Evolutionary conservation across 2,797 vertebrate genomes (phyloP).

Genomic region (Brotogeris chrysoptera): DNA sequence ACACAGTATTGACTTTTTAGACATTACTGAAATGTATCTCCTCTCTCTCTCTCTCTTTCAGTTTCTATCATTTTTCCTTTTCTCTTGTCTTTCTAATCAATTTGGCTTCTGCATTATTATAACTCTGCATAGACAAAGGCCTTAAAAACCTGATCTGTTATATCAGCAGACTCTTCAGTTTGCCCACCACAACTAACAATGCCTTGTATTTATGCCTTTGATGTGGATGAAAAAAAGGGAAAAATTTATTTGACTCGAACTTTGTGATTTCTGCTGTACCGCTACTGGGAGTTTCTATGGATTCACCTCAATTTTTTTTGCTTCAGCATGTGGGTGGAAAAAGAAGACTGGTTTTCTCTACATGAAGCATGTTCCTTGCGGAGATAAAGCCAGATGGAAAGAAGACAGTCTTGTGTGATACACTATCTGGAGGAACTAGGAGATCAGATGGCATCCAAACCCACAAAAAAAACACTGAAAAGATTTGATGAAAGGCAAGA

Average conservation of each 20-base stretch:
- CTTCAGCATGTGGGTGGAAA: conserved; percentile 59
- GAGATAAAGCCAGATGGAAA: conserved; percentile 70
- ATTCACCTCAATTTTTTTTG: conserved; percentile 79
- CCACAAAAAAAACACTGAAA: conserved; percentile 6
- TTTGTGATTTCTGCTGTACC: conserved; percentile 77
- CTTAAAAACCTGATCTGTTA: conserved; percentile 87
- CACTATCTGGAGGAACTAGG: conserved; percentile 30
- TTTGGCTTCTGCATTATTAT: conserved; percentile 86
- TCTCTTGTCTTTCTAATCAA: conserved; percentile 72
- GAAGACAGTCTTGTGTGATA: conserved; percentile 44
- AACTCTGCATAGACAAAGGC: conserved; percentile 90
- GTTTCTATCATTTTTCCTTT: conserved; percentile 62
- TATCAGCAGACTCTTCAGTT: conserved; percentile 80
- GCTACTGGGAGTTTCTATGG: conserved; percentile 75
- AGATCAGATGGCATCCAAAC: conserved; percentile 47
- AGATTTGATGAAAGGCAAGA: conserved; percentile 50
- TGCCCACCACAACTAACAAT: conserved; percentile 81
- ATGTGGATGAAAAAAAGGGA: conserved; percentile 88
- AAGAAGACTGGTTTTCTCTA: conserved; percentile 66
- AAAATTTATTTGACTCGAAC: conserved; percentile 78
- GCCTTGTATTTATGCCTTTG: conserved; percentile 85
- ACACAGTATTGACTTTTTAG: conserved; percentile 76
- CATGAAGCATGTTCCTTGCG: conserved; percentile 55
- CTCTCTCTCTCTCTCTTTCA: conserved; percentile 40
- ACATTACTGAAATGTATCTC: conserved; percentile 71